Conservation (phyloP, 2,113 vertebrate genomes). For the Eudorcas thomsonii region DNA sequence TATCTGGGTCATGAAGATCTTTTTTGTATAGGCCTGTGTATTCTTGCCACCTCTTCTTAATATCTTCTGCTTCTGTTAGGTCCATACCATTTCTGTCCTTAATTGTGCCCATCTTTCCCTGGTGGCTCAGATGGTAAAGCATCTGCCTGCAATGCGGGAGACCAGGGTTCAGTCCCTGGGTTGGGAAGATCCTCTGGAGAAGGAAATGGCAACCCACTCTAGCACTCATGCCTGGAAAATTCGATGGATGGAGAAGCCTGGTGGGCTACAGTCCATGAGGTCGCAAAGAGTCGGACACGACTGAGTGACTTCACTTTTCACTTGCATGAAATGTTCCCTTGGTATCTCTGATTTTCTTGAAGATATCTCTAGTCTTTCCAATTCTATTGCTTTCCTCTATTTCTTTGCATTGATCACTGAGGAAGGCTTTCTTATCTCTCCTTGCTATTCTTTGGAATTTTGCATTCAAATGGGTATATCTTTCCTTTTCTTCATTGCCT, state of each 20-base stretch:
- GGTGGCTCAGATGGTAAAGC: too few species aligned
- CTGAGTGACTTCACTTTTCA: too few species aligned
- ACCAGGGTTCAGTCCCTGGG: too few species aligned
- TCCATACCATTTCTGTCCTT: not conserved
- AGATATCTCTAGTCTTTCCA: not conserved
- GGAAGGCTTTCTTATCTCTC: not conserved
- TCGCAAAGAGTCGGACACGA: too few species aligned
- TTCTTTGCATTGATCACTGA: not conserved
- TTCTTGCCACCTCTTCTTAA: not conserved
- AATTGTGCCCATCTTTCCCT: not conserved
- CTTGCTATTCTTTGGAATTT: not conserved
- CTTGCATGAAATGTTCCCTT: not conserved
- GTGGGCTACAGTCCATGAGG: too few species aligned
- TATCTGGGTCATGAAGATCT: not conserved
- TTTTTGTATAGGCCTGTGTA: not conserved
- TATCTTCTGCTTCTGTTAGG: not conserved
- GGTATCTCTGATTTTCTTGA: not conserved
- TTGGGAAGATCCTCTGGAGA: too few species aligned
- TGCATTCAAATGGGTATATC: not conserved
- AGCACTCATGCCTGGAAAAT: too few species aligned
- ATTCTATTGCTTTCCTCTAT: not conserved
- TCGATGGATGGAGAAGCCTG: too few species aligned
- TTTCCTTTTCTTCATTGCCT: not conserved
- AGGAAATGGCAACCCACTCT: too few species aligned
- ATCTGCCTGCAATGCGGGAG: too few species aligned